A percentile compares a stretch with the other conserved stretches of the same genome.
phyloP scores from a whole-genome alignment of 2,797 vertebrate species.

The Adrianichthys oophorus region DNA sequence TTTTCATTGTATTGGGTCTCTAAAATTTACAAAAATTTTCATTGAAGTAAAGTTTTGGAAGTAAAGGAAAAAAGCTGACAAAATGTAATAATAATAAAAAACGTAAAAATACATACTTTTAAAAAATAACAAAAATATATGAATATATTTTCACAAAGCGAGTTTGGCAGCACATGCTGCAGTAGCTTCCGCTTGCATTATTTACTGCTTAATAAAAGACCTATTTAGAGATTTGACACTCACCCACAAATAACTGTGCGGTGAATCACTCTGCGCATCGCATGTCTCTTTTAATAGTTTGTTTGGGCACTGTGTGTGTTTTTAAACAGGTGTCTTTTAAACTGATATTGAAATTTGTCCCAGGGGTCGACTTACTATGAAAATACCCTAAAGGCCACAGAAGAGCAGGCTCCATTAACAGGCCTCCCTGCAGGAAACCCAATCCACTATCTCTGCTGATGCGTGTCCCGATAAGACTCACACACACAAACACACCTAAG shows the following conservation, averaged over 20 bases:
- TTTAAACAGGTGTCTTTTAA: constrained; percentile 52
- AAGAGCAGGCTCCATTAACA: constrained; percentile 49
- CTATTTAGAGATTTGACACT: constrained; percentile 14
- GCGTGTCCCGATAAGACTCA: constrained; percentile 50
- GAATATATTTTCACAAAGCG: no score
- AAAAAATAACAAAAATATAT: no score
- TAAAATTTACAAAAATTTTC: no score
- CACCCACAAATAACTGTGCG: constrained; percentile 18
- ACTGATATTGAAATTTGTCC: constrained; percentile 42
- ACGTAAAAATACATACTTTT: no score
- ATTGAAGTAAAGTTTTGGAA: no score
- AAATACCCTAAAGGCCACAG: constrained; percentile 40
- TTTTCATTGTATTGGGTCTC: no score
- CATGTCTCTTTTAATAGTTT: constrained; percentile 6
- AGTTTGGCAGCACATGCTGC: no score
- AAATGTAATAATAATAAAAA: no score
- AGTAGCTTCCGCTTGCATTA: background rate
- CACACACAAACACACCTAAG: constrained; percentile 11
- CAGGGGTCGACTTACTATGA: constrained; percentile 35
- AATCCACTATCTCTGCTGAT: constrained; percentile 44
- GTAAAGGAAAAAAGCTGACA: no score
- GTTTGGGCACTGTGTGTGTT: constrained; percentile 8
- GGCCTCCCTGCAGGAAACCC: constrained; percentile 40
- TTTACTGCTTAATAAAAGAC: background rate
- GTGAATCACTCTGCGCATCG: background rate